Base-by-base conservation (phyloP, 2,888 invertebrate genomes). In the Ornithoptera alexandrae region DNA sequence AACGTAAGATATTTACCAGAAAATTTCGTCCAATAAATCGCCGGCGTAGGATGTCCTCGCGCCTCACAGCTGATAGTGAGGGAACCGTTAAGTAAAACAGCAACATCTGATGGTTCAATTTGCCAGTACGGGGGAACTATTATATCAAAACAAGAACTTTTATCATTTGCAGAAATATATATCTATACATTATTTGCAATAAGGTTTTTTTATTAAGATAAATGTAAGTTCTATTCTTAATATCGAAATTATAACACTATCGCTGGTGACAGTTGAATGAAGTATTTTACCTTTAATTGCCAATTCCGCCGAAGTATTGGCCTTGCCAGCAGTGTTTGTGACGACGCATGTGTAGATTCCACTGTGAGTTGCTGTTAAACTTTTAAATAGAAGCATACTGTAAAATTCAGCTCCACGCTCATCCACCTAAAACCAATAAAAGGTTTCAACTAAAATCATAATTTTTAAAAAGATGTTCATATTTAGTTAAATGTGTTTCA, bases 121-220 rank as follows among this genome's bases (percentile, higher is more conserved):
- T 95, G 93, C 95, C 96, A 96, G 79, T 95, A 95, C 71, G 96
- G 96, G 65, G 97, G 96, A 77, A 96, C 97, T 97, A 81, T 53
- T 6, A 18, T 18, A 68, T 42, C n/a, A 17, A 61, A 39, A 61
- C 20, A 39, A 36, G 18, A 20, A 56, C 24, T 8, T 46, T 15
- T 12, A 46, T 15, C 46, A 46, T 46, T 46, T 15, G 46, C 46
- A 46, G 15, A 12, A 46, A 15, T 2, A 12, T 46, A 46, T 46
- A 12, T 46, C 12, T 15, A 46, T 46, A 15, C 15, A 6, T 39
- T 39, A 39, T 39, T 1, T 46, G 46, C 2, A 46, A 46, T 46
- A 46, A 46, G 15, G 12, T 15, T 10, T 12, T 46, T 12, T 12
- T 15, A 15, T 12, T 42, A 10, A 46, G 15, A 15, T 4, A 46